These are phyloP conservation scores for Meandrina meandrites DNA, from an alignment of 92 coral and sea anemone species.

Conservation along the genomic window DNA sequence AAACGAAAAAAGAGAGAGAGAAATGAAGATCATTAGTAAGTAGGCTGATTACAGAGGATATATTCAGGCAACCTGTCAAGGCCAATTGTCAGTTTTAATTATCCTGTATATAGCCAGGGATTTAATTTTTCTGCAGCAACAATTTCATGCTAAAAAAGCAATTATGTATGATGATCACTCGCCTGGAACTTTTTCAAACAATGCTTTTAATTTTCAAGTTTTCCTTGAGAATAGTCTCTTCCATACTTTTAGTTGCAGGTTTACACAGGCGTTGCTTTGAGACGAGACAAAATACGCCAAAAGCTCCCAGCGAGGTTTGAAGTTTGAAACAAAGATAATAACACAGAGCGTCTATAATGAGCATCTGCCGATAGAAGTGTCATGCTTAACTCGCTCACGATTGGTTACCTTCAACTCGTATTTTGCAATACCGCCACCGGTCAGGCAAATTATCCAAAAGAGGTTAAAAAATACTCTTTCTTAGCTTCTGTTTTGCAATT, in stretches of 20 bases:
- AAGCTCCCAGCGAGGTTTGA: background rate
- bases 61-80: background rate
- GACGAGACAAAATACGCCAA: background rate
- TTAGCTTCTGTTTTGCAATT: background rate
- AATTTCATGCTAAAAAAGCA: background rate
- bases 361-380: background rate
- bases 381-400: background rate
- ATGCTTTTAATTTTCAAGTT: background rate
- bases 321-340: slow-evolving; percentile 14
- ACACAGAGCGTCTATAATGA: background rate
- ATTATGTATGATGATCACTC: background rate
- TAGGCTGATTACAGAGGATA: background rate
- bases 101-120: background rate
- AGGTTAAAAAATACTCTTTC: background rate
- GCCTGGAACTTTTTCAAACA: background rate
- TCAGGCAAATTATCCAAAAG: background rate
- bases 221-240: background rate
- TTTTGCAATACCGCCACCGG: background rate
- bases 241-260: background rate
- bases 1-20: background rate
- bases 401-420: background rate
- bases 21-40: background rate
- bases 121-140: background rate
- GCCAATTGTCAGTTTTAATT: background rate
- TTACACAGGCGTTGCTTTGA: background rate